These are phyloP conservation scores for Rhea pennata DNA, from an alignment of 2,113 vertebrate genomes.

Conservation along the genomic window DNA sequence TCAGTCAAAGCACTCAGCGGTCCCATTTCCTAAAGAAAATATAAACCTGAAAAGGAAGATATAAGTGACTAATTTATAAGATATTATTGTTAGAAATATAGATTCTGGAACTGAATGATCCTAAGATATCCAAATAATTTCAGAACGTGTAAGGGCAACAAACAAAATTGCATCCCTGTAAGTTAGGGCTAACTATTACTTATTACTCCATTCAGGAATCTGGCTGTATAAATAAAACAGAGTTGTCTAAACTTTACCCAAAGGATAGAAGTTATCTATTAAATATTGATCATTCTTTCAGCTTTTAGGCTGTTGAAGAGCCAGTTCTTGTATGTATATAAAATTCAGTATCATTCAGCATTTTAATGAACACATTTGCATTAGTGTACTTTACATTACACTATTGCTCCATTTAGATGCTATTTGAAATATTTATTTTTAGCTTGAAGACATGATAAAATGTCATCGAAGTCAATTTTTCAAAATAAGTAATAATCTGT, in stretches of 20 bases:
- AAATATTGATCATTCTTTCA: neutral
- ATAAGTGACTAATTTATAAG: neutral
- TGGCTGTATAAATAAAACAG: neutral
- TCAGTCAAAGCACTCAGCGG: neutral
- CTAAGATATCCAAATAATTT: neutral
- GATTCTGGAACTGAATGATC: neutral
- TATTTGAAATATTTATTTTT: neutral
- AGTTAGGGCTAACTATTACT: neutral
- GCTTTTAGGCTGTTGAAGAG: neutral
- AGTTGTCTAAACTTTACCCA: neutral
- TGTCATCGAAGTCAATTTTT: neutral
- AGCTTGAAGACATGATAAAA: neutral
- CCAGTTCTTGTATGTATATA: accelerated
- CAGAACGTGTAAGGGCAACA: neutral
- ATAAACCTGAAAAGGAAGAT: neutral
- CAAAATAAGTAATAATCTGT: neutral
- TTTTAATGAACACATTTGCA: neutral
- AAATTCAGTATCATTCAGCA: neutral
- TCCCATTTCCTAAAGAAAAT: slow-evolving; percentile 16
- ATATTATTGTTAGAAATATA: neutral
- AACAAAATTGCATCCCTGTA: neutral
- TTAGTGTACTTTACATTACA: neutral
- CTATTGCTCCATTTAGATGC: neutral
- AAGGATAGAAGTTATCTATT: neutral
- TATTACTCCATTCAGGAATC: neutral